Conservation (phyloP, 2,888 invertebrate genomes). For the Athalia rosae region DNA sequence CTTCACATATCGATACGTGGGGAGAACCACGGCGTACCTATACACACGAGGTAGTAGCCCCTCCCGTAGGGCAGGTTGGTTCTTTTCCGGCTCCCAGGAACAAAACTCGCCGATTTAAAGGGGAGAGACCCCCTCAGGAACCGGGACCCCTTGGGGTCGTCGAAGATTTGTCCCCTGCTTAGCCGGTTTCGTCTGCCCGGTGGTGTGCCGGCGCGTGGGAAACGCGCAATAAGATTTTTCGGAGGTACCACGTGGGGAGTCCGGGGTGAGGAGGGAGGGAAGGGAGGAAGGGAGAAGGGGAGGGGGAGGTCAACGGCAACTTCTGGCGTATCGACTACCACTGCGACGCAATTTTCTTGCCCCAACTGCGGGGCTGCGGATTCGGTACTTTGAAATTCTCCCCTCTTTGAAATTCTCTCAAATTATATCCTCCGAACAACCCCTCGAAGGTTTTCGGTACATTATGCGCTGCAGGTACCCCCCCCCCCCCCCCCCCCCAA, state of each 20-base stretch:
- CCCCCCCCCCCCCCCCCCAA: too few species aligned
- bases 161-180: slow-evolving; percentile 44
- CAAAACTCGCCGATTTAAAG: not conserved
- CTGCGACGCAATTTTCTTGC: slow-evolving; percentile 31
- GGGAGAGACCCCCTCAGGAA: slow-evolving; percentile 13
- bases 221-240: slow-evolving; percentile 43
- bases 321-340: not conserved
- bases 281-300: slow-evolving; percentile 49
- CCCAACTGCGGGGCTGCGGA: not conserved
- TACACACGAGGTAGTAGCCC: too few species aligned
- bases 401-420: not conserved
- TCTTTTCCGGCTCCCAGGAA: not conserved
- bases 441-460: too few species aligned
- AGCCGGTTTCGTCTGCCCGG: slow-evolving; percentile 7
- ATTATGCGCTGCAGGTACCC: not conserved
- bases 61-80: slow-evolving; percentile 22
- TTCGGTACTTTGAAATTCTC: not conserved
- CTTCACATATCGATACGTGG: too few species aligned
- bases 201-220: slow-evolving; percentile 34
- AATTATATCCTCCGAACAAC: too few species aligned
- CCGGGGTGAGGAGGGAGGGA: slow-evolving; percentile 51
- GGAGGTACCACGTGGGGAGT: too few species aligned
- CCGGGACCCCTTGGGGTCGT: slow-evolving; percentile 29
- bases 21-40: too few species aligned
- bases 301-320: slow-evolving; percentile 16